Evolutionary conservation across 2,113 vertebrate genomes (phyloP).

Genomic region (Anthoscopus minutus): DNA sequence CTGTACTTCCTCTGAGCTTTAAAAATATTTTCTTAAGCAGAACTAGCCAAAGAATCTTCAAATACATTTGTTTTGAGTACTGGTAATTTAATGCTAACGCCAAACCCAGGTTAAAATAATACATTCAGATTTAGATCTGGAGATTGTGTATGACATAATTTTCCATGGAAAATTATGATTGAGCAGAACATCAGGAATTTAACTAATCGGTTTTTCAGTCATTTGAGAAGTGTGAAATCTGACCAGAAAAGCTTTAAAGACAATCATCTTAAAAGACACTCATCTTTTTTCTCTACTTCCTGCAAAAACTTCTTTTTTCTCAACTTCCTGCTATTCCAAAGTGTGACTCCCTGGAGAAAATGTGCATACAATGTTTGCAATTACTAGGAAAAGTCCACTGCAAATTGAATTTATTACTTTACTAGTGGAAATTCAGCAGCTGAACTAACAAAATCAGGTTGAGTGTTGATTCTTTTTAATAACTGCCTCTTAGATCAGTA

Average conservation of each 20-base stretch:
- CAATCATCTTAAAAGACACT: background rate
- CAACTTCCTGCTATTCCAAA: background rate
- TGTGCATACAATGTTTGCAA: background rate
- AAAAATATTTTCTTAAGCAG: conserved; percentile 54
- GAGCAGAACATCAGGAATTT: background rate
- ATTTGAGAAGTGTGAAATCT: background rate
- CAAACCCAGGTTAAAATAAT: conserved; percentile 32
- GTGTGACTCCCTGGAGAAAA: background rate
- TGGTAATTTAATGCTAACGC: background rate
- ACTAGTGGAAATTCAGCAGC: background rate
- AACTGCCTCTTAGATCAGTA: background rate
- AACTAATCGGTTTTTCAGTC: background rate
- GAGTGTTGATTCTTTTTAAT: background rate
- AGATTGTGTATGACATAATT: background rate
- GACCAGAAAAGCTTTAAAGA: background rate
- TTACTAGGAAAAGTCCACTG: background rate
- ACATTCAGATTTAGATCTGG: background rate
- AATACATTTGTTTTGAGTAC: conserved; percentile 6
- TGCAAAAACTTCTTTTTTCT: background rate
- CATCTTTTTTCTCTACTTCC: background rate
- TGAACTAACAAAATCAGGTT: conserved; percentile 2
- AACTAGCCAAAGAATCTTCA: conserved; percentile 16
- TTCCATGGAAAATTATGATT: background rate
- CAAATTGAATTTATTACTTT: conserved; percentile 32
- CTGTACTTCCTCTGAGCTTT: conserved; percentile 7